These are phyloP conservation scores for Dipodomys stephensi DNA, from an alignment of 2,113 vertebrate species.

Conservation along the genomic window DNA sequence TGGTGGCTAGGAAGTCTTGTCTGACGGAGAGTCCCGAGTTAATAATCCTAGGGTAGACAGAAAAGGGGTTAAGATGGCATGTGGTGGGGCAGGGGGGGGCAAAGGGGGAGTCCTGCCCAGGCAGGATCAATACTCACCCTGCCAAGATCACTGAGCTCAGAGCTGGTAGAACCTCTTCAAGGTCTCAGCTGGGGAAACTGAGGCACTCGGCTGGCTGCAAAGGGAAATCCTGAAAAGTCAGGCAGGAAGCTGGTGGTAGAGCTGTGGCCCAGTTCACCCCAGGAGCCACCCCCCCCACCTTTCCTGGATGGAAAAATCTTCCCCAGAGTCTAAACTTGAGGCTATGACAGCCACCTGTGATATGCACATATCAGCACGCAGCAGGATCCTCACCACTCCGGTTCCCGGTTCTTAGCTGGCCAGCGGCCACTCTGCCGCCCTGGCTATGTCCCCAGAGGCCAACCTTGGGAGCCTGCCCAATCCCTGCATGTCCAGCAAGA, in stretches of 20 bases:
- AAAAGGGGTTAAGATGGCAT: no score
- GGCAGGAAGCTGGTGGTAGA: neutral
- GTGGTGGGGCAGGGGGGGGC: no score
- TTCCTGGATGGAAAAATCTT: neutral
- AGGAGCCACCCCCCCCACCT: neutral
- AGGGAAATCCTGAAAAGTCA: neutral
- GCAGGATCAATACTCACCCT: neutral
- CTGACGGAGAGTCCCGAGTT: neutral
- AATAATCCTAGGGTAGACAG: no score
- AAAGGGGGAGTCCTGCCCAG: no score
- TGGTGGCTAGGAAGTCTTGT: neutral
- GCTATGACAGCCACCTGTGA: conserved; percentile 52
- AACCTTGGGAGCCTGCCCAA: neutral
- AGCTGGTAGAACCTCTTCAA: neutral
- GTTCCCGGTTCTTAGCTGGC: conserved; percentile 20
- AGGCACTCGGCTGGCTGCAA: neutral
- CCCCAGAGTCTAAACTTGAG: conserved; percentile 67
- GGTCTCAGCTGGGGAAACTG: neutral
- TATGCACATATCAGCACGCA: conserved; percentile 57
- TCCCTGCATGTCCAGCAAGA: neutral
- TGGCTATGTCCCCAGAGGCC: neutral
- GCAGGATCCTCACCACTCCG: neutral
- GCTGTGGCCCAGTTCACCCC: neutral
- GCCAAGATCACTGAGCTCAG: neutral
- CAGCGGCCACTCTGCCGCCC: neutral